phyloP scores from a whole-genome alignment of 2,797 vertebrate species.

The Sarcophilus harrisii region DNA sequence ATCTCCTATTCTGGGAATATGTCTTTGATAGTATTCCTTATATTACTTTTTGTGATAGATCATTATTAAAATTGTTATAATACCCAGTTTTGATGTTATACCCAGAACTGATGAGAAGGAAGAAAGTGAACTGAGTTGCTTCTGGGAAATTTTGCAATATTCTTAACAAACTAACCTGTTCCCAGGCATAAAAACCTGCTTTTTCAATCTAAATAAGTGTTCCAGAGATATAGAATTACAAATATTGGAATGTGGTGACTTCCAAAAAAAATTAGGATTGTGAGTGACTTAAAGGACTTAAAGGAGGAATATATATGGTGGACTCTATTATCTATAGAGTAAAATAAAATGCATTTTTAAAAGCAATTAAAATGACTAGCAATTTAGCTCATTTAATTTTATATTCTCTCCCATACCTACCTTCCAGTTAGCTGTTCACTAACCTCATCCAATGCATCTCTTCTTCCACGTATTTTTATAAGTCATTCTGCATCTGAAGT shows the following conservation, averaged over 20 bases:
- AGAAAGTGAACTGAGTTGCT: background rate
- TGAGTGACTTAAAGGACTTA: background rate
- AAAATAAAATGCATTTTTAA: background rate
- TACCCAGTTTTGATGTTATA: too few species aligned
- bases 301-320: background rate
- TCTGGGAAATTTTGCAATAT: background rate
- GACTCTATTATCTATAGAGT: background rate
- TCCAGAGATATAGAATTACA: background rate
- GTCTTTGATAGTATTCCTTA: background rate
- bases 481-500: background rate
- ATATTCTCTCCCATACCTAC: background rate
- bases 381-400: background rate
- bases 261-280: background rate
- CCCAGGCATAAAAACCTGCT: background rate
- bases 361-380: background rate
- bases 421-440: background rate
- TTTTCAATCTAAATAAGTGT: background rate
- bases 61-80: too few species aligned
- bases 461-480: background rate
- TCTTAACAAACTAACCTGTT: background rate
- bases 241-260: too few species aligned
- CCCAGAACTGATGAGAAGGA: background rate
- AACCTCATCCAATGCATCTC: background rate
- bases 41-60: background rate
- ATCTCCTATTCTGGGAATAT: background rate